These are phyloP conservation scores for Lates calcarifer DNA, from an alignment of 2,113 vertebrate species.

Conservation along the genomic window DNA sequence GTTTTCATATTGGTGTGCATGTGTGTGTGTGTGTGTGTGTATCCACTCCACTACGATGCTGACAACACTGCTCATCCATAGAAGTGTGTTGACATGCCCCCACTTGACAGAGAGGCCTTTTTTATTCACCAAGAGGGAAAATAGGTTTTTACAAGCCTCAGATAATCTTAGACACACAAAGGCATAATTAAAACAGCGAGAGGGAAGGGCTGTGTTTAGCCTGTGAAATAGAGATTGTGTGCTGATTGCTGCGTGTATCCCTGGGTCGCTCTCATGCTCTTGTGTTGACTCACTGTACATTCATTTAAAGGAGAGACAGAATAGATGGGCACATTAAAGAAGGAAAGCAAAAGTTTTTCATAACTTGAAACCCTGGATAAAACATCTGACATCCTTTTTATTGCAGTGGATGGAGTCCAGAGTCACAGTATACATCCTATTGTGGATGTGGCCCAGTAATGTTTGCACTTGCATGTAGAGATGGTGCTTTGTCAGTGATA, in stretches of 20 bases:
- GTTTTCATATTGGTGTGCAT: conserved; percentile 35
- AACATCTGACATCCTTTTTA: not conserved
- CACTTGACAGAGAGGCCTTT: conserved; percentile 75
- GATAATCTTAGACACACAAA: conserved; percentile 62
- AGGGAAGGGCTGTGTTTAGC: conserved; percentile 26
- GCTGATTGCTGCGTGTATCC: conserved; percentile 32
- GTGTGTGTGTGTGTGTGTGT: conserved; percentile 21
- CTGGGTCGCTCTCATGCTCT: conserved; percentile 17
- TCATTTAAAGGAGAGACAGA: not conserved
- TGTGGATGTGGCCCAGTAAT: not conserved
- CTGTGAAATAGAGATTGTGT: conserved; percentile 18
- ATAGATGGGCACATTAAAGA: too few species aligned
- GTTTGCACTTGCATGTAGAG: not conserved
- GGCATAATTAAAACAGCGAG: conserved; percentile 57
- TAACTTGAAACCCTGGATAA: not conserved
- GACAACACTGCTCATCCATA: conserved; percentile 63
- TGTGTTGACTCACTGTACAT: not conserved
- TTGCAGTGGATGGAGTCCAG: not conserved
- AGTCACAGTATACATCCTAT: not conserved
- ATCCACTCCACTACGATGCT: conserved; percentile 44
- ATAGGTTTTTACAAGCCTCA: conserved; percentile 62
- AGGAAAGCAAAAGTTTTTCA: not conserved
- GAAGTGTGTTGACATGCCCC: conserved; percentile 74
- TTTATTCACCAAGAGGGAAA: conserved; percentile 63
- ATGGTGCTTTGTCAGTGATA: not conserved